phyloP scores from a whole-genome alignment of 64 coral and sea anemone species.

The Montipora sp. region DNA sequence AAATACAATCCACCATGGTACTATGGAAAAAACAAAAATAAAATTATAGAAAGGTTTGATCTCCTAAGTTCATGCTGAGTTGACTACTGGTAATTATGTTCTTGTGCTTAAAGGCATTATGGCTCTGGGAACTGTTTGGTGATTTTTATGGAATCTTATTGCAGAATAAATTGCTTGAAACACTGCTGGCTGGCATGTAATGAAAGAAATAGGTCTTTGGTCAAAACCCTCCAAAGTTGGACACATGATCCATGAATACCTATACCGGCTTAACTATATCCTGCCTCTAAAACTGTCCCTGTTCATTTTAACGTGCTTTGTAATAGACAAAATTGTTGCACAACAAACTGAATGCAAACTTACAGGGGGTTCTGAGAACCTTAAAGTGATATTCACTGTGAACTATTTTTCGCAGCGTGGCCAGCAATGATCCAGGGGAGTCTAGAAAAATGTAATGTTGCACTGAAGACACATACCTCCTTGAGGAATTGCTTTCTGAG shows the following conservation, averaged over 20 bases:
- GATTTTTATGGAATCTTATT: too few species aligned
- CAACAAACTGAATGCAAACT: background rate
- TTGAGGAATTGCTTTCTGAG: background rate
- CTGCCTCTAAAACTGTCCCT: too few species aligned
- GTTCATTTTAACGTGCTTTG: background rate
- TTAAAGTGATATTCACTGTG: background rate
- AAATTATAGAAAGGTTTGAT: background rate
- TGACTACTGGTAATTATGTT: too few species aligned
- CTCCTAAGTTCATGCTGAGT: too few species aligned
- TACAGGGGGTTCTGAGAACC: background rate
- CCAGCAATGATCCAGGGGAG: background rate
- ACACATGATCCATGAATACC: too few species aligned
- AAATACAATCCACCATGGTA: constrained; percentile 82
- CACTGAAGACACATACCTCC: background rate
- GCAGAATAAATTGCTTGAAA: too few species aligned
- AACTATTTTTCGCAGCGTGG: background rate
- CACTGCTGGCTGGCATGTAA: too few species aligned
- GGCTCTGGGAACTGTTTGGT: too few species aligned
- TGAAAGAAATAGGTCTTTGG: too few species aligned
- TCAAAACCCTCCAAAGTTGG: too few species aligned
- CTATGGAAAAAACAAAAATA: constrained; percentile 30
- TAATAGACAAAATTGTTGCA: background rate
- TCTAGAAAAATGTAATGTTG: background rate
- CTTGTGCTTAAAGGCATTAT: too few species aligned
- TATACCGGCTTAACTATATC: too few species aligned